Evolutionary conservation across 2,113 vertebrate species (phyloP), one percentile per base, ranked within the genome.

Genomic region (Agapornis roseicollis): DNA sequence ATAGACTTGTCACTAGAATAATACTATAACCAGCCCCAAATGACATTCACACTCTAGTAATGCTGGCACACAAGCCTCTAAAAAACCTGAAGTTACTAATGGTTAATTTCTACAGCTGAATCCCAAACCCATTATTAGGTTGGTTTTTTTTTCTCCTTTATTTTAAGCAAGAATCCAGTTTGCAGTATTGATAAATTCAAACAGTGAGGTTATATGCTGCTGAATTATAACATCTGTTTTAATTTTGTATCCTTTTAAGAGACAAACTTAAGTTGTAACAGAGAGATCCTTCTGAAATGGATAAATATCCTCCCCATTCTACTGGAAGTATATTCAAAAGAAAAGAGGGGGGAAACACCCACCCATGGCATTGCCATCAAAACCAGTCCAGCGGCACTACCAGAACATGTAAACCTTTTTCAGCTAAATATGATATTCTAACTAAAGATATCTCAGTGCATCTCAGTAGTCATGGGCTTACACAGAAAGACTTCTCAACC

Each of bases 341-440:
- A 31, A 13, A 39, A 74, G 20, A 46, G 3, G 6, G 2, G 8
- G 7, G 10, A 25, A 41, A 49, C 46, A 4, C 0, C 0, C 13
- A 76, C 12, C 14, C 17, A 6, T 12, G 6, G 17, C 14, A 47
- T 64, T 64, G 29, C 52, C n/a, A 65, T 82, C 18, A 53, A 77
- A 93, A 56, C 25, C 33, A 64, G 31, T 25, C 22, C 35, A 50
- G 33, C 24, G 74, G 39, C 24, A 13, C 13, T 42, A 24, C 29
- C 24, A 50, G 46, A n/a, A 33, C 44, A 63, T 2, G 4, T 41
- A 64, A 82, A 29, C 12, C 4, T 91, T 65, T 63, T 70, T 74
- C 61, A 72, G 70, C 16, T 64, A 39, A 89, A 71, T 47, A 23
- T 13, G 10, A 16, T 37, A 28, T 58, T 80, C 10, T 78, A 35